Percentiles rank a stretch among this genome's conserved stretches.
Evolutionary conservation across 2,888 invertebrate genomes (phyloP).

Genomic region (Cerastis rubricosa): DNA sequence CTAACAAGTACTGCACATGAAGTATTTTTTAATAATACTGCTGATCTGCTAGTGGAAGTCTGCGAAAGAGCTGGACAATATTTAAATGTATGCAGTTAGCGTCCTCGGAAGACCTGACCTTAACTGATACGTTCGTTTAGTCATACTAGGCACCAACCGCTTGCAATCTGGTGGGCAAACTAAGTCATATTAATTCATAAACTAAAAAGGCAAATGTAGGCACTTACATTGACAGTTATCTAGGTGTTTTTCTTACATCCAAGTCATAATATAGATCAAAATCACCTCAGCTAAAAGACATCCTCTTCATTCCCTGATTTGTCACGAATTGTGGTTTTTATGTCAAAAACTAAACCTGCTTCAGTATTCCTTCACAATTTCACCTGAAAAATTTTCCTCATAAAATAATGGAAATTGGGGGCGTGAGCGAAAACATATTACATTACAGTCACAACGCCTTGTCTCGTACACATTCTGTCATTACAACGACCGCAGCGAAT

Average conservation of each 20-base stretch:
- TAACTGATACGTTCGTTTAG: no score
- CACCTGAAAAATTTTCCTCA: constrained; percentile 17
- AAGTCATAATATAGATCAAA: background rate
- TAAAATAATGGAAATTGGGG: constrained; percentile 25
- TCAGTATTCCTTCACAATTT: background rate
- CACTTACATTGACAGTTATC: background rate
- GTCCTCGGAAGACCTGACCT: no score
- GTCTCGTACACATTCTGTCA: constrained; percentile 39
- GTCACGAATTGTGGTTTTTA: background rate
- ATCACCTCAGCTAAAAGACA: background rate
- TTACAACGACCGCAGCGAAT: constrained; percentile 53
- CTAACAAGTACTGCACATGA: no score
- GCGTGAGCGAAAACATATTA: constrained; percentile 18
- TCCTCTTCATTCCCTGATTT: background rate
- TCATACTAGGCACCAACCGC: background rate
- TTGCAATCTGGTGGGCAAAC: background rate
- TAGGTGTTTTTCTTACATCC: background rate
- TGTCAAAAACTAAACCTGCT: background rate
- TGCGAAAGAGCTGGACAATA: no score
- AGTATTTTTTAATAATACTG: no score
- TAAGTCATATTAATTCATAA: background rate
- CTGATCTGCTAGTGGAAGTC: no score
- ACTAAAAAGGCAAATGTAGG: background rate
- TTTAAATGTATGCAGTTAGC: no score
- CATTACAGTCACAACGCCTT: constrained; percentile 10